Evolutionary conservation across 2,113 vertebrate genomes (phyloP).

Genomic region (Pituophis catenifer): DNA sequence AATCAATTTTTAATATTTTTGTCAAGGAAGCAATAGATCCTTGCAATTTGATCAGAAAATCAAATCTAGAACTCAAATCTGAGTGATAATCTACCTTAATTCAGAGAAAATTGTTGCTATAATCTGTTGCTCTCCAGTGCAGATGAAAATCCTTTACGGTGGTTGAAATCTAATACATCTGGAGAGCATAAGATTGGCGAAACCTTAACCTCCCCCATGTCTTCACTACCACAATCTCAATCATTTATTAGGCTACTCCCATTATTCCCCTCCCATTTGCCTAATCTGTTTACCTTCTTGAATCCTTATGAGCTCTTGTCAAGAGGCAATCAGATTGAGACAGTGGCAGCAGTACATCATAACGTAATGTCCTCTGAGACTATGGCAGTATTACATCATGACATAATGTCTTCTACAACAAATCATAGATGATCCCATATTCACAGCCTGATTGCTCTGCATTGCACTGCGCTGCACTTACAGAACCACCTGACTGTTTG

Average conservation of each 20-base stretch:
- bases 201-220: background rate
- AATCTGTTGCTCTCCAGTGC: background rate
- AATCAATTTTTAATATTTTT: background rate
- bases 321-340: background rate
- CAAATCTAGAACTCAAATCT: background rate
- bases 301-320: background rate
- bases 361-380: background rate
- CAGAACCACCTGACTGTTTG: background rate
- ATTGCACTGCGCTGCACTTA: background rate
- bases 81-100: background rate
- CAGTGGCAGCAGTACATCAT: background rate
- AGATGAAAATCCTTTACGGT: background rate
- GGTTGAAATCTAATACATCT: background rate
- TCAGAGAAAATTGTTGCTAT: background rate
- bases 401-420: background rate
- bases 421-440: background rate
- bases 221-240: background rate
- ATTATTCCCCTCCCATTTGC: background rate
- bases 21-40: background rate
- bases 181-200: background rate
- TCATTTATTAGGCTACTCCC: slow-evolving; percentile 1
- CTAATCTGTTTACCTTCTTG: slow-evolving; percentile 6
- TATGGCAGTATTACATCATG: background rate
- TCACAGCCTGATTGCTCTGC: background rate
- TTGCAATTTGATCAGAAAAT: background rate